These are phyloP conservation scores for pig (Sus scrofa) DNA, from an alignment of 2,113 vertebrate genomes.

Conservation along the genomic window DNA sequence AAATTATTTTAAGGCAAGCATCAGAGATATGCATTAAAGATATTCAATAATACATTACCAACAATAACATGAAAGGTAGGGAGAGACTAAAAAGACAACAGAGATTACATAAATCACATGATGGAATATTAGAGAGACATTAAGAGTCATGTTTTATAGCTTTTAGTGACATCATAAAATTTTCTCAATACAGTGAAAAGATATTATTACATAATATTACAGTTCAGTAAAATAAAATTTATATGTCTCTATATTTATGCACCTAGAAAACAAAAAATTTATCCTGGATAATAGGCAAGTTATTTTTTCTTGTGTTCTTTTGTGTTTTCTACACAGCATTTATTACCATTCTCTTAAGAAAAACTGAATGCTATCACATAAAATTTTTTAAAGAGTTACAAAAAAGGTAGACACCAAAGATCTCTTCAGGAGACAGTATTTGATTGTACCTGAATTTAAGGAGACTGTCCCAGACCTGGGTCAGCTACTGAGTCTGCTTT, in stretches of 20 bases:
- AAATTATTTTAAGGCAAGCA: constrained; percentile 20
- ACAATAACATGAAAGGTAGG: not conserved
- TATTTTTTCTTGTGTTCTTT: not conserved
- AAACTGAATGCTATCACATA: not conserved
- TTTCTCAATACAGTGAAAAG: not conserved
- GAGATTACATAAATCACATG: not conserved
- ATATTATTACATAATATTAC: not conserved
- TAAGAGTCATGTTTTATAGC: not conserved
- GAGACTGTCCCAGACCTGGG: not conserved
- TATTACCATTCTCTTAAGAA: constrained; percentile 12
- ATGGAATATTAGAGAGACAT: not conserved
- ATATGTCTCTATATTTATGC: not conserved
- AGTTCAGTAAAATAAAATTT: constrained; percentile 32
- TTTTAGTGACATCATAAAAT: not conserved
- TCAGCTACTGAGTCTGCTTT: not conserved
- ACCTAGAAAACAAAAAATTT: constrained; percentile 4
- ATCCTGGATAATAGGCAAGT: not conserved
- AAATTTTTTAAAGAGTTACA: constrained; percentile 31
- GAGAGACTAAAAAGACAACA: not conserved
- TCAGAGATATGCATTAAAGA: not conserved
- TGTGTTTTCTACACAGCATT: not conserved
- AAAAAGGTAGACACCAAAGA: not conserved
- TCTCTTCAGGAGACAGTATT: not conserved
- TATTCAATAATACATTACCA: not conserved
- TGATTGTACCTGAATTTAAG: not conserved